phyloP scores from a whole-genome alignment of 2,113 vertebrate species.

The Ivindomyrus marchei region DNA sequence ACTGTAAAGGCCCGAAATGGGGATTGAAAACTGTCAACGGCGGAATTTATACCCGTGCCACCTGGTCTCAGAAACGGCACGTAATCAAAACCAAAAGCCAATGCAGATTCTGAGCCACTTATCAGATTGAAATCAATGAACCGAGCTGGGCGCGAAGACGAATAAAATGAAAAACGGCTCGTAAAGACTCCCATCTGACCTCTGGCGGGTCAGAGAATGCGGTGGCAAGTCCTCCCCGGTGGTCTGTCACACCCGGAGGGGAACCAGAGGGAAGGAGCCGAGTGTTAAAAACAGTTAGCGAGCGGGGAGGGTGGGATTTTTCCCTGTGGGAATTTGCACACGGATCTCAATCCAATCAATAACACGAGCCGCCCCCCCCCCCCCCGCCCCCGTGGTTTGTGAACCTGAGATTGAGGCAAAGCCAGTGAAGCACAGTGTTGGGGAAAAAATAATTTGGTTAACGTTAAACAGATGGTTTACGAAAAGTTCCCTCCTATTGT shows the following conservation, averaged over 20 bases:
- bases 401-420: neutral
- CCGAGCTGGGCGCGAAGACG: neutral
- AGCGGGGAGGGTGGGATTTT: neutral
- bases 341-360: neutral
- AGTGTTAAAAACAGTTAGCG: neutral
- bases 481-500: neutral
- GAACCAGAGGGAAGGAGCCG: neutral
- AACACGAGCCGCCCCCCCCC: neutral
- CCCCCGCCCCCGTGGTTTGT: neutral
- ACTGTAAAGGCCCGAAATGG: neutral
- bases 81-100: neutral
- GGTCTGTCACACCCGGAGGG: neutral
- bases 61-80: neutral
- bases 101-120: constrained; percentile 7
- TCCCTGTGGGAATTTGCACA: neutral
- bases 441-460: neutral
- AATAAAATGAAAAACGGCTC: neutral
- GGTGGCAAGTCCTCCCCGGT: neutral
- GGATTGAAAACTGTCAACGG: neutral
- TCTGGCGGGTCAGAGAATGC: neutral
- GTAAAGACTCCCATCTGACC: neutral
- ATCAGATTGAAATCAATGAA: constrained; percentile 1
- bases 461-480: constrained; percentile 4
- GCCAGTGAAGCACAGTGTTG: neutral
- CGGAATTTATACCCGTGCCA: neutral